phyloP scores from a whole-genome alignment of 2,888 invertebrate genomes.

The Minunthozetes semirufus region DNA sequence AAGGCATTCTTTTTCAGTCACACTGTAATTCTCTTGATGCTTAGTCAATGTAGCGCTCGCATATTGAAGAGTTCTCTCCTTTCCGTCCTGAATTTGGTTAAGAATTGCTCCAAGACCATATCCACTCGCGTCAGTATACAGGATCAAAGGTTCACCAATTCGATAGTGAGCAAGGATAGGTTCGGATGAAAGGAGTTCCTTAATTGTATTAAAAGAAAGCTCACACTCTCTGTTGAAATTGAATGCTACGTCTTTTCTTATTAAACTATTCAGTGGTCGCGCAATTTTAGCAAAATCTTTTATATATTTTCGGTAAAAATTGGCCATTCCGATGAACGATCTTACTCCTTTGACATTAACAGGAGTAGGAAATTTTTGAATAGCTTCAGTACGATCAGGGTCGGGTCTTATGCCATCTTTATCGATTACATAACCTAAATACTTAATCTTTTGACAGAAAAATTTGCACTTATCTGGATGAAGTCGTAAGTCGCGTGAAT shows the following conservation, averaged over 20 bases:
- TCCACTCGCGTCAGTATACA: constrained; percentile 20
- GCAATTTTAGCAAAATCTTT: constrained; percentile 29
- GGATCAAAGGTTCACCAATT: neutral
- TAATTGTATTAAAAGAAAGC: constrained; percentile 34
- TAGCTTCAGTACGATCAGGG: neutral
- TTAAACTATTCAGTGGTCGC: neutral
- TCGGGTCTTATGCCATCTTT: neutral
- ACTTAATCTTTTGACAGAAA: constrained; percentile 5
- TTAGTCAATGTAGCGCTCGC: constrained; percentile 36
- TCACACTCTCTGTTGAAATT: neutral
- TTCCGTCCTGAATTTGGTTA: neutral
- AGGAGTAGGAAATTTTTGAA: constrained; percentile 29
- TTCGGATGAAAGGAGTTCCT: constrained; percentile 35
- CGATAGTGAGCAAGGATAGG: constrained; percentile 37
- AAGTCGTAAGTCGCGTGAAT: neutral
- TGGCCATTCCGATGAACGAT: constrained; percentile 26
- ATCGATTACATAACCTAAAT: constrained; percentile 24
- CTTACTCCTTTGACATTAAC: neutral
- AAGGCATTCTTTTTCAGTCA: constrained; percentile 49
- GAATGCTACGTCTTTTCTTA: neutral
- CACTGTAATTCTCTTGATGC: constrained; percentile 48
- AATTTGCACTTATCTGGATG: constrained; percentile 30
- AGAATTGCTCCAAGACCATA: constrained; percentile 21
- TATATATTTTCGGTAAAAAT: constrained; percentile 33
- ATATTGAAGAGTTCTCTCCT: neutral